Conservation (phyloP, 2,113 vertebrate genomes). For the Gymnorhina tibicen region DNA sequence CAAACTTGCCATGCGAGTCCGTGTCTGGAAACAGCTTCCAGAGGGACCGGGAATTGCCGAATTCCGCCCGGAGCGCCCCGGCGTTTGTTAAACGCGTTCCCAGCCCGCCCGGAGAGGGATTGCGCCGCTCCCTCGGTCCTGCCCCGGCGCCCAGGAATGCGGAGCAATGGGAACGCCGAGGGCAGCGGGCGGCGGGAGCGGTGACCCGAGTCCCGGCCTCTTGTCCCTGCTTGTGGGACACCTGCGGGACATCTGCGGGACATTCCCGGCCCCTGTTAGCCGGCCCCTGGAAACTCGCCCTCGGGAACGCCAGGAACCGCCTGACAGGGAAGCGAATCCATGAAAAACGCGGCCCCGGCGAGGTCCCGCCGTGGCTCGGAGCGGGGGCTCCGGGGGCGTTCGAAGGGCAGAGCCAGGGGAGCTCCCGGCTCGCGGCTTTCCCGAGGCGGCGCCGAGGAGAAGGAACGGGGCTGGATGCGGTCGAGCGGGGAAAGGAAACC, state of each 20-base stretch:
- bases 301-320: neutral
- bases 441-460: neutral
- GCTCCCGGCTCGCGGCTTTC: neutral
- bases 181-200: neutral
- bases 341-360: neutral
- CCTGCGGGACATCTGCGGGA: neutral
- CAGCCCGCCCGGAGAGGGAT: neutral
- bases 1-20: neutral
- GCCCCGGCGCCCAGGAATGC: neutral
- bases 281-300: neutral
- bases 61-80: neutral
- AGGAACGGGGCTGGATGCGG: neutral
- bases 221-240: neutral
- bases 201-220: neutral
- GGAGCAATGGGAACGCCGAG: neutral
- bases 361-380: neutral
- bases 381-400: accelerated
- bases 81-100: neutral
- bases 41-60: neutral
- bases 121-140: neutral
- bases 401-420: neutral
- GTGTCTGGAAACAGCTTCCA: neutral
- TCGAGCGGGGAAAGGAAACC: accelerated
- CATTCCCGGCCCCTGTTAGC: neutral
- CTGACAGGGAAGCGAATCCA: neutral